phyloP scores from a whole-genome alignment of 2,888 invertebrate genomes.

The Ormyrus pomaceus region DNA sequence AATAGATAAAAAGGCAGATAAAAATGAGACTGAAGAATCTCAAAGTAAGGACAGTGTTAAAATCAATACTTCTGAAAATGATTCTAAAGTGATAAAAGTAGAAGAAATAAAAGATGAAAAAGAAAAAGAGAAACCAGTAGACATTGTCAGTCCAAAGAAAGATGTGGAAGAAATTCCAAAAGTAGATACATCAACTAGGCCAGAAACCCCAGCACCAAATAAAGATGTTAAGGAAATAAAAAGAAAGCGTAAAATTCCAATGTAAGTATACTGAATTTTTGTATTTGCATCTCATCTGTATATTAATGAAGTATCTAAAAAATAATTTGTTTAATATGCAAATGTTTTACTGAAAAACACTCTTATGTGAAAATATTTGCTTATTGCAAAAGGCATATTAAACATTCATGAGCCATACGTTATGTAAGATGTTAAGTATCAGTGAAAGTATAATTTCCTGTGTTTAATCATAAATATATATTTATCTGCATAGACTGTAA shows the following conservation, averaged over 20 bases:
- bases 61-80: conserved; percentile 47
- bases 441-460: conserved; percentile 15
- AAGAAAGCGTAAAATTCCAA: conserved; percentile 65
- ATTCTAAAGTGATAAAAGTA: conserved; percentile 20
- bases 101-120: conserved; percentile 38
- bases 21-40: conserved; percentile 18
- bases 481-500: too few relatives aligned
- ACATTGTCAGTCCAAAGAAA: conserved; percentile 18
- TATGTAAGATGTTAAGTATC: conserved; percentile 33
- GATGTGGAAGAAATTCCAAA: conserved; percentile 19
- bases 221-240: conserved; percentile 57
- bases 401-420: conserved; percentile 6
- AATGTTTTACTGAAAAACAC: background rate
- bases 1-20: conserved; percentile 4
- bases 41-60: conserved; percentile 25
- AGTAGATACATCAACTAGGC: conserved; percentile 26
- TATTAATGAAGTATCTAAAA: too few relatives aligned
- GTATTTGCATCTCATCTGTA: background rate
- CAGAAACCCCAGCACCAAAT: background rate
- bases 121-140: conserved; percentile 5
- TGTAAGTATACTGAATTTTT: conserved; percentile 58
- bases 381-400: background rate
- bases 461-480: conserved; percentile 23
- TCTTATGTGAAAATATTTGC: background rate
- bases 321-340: background rate